These are phyloP conservation scores for Takifugu ocellatus DNA, from an alignment of 2,797 vertebrate species.

Conservation along the genomic window DNA sequence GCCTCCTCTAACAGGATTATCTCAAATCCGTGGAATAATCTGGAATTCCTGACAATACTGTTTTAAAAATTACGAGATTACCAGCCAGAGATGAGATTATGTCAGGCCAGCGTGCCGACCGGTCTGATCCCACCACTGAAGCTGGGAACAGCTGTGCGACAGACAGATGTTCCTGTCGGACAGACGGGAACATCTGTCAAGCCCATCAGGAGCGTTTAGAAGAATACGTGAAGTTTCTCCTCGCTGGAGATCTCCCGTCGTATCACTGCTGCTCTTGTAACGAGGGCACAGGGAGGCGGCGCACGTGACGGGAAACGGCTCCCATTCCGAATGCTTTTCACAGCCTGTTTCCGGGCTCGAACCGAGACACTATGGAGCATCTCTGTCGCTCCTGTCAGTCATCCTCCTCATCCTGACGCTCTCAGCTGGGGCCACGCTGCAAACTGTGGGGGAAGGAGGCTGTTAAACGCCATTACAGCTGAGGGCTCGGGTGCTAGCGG, in stretches of 20 bases:
- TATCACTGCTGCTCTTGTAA: slow-evolving; percentile 11
- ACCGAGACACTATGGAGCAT: slow-evolving; percentile 4
- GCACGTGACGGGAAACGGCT: not conserved
- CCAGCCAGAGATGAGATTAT: slow-evolving; percentile 23
- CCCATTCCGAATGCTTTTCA: slow-evolving; percentile 13
- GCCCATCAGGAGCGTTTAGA: slow-evolving; percentile 22
- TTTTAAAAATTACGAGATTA: slow-evolving; percentile 51
- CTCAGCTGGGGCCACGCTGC: slow-evolving; percentile 1
- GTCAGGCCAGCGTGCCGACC: slow-evolving; percentile 3
- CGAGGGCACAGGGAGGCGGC: not conserved
- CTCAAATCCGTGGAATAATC: slow-evolving; percentile 48
- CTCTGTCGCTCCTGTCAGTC: slow-evolving; percentile 8
- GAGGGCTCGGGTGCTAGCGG: slow-evolving; percentile 19
- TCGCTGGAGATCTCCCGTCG: not conserved
- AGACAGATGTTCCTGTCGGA: slow-evolving; percentile 44
- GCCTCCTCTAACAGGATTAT: slow-evolving; percentile 58
- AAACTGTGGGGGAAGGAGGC: slow-evolving; percentile 11
- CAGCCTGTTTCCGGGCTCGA: slow-evolving; percentile 10
- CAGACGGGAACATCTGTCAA: slow-evolving; percentile 24
- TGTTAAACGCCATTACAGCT: slow-evolving; percentile 25
- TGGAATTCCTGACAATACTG: slow-evolving; percentile 44
- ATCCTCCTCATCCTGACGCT: slow-evolving; percentile 7
- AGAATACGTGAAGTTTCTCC: slow-evolving; percentile 8
- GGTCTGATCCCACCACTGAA: not conserved
- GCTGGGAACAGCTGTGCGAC: slow-evolving; percentile 39